phyloP scores from a whole-genome alignment of 2,888 invertebrate species.

The Vandiemenella viatica region DNA sequence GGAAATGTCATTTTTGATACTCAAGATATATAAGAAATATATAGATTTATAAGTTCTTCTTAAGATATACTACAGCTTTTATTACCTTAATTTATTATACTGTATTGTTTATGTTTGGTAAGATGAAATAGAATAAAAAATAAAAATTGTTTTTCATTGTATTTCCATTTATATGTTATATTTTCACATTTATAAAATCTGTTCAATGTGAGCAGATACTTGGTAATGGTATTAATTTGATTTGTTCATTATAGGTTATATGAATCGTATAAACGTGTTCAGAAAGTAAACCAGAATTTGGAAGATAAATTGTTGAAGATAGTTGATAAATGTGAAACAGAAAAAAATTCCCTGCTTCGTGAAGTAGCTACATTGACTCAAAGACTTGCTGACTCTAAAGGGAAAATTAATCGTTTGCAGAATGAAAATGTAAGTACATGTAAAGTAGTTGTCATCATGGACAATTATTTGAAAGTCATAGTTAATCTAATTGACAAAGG shows the following conservation, averaged over 20 bases:
- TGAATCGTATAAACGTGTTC: slow-evolving; percentile 85
- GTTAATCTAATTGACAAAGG: too few species aligned
- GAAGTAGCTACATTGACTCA: slow-evolving; percentile 76
- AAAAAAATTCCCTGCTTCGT: slow-evolving; percentile 70
- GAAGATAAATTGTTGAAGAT: slow-evolving; percentile 86
- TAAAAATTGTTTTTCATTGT: not conserved
- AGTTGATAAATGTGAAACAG: slow-evolving; percentile 82
- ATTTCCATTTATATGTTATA: not conserved
- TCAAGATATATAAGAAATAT: too few species aligned
- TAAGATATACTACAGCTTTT: too few species aligned
- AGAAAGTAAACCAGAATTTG: slow-evolving; percentile 84
- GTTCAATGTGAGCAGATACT: not conserved
- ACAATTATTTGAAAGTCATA: too few species aligned
- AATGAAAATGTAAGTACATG: slow-evolving; percentile 60
- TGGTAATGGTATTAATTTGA: not conserved
- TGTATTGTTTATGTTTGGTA: too few species aligned
- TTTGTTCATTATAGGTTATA: slow-evolving; percentile 46
- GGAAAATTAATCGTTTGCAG: slow-evolving; percentile 64
- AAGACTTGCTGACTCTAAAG: slow-evolving; percentile 70
- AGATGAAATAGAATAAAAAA: not conserved
- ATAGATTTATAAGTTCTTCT: too few species aligned
- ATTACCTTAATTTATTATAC: too few species aligned
- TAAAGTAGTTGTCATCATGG: too few species aligned
- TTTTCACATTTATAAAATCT: not conserved
- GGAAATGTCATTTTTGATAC: too few species aligned